Base-by-base conservation (phyloP, 2,113 vertebrate genomes). In the Haplotaxodon microlepis region DNA sequence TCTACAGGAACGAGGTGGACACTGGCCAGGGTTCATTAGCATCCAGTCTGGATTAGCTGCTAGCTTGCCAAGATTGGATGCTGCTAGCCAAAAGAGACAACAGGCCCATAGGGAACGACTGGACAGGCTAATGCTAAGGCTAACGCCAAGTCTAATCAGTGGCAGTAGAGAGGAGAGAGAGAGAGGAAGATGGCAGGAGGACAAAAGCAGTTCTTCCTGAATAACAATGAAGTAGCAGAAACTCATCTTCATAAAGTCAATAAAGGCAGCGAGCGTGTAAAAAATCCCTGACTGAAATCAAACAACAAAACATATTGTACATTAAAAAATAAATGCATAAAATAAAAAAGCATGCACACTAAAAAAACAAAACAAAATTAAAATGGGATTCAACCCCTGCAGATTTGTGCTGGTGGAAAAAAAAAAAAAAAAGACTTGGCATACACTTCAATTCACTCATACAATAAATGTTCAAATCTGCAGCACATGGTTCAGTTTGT, bases 11-110 rank as follows among this genome's bases (percentile, higher is more conserved):
- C 31, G 31, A 83, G 84, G 93, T 94, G 93, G 93, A 94, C 84
- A 5, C 24, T 7, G 42, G 92, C 93, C 93, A 94, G 90, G 79
- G 93, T 95, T 93, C 92, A 94, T 94, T 94, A 95, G 93, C 91
- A 93, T 93, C 92, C 92, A 84, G 90, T 86, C 92, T 92, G 90
- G 91, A 92, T 92, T 93, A 93, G 91, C 90, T 6, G n/a, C 89
- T 91, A 83, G 85, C 88, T 61, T 92, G 94, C 93, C 93, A 95
- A 93, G 78, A 63, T 76, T 54, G 84, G 71, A 81, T 83, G 40
- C 63, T n/a, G 21, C 80, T 81, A 86, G 93, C 93, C 94, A 95
- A 90, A 85, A 85, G 82, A 94, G 89, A 92, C 91, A 90, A 93
- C 81, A 66, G 56, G 56, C 81, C 86, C 91, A 86, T 24, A 73